phyloP scores from a whole-genome alignment of 2,113 vertebrate genomes.

The Pangasianodon gigas region DNA sequence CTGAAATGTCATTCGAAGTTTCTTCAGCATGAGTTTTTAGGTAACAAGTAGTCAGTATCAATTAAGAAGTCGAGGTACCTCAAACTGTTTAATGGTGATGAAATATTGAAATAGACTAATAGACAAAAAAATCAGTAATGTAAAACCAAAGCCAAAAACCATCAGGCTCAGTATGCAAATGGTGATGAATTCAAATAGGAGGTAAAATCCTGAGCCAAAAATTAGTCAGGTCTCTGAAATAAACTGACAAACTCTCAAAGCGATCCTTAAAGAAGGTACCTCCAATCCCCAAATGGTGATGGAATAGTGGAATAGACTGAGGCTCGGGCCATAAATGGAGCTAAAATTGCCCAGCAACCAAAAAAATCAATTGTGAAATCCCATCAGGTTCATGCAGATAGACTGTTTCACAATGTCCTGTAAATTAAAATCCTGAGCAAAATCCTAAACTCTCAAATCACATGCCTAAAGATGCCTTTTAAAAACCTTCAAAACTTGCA shows the following conservation, averaged over 20 bases:
- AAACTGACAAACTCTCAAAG: not conserved
- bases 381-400: not conserved
- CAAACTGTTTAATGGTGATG: not conserved
- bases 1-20: not conserved
- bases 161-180: not conserved
- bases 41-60: not conserved
- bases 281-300: not conserved
- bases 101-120: not conserved
- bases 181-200: not conserved
- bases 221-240: not conserved
- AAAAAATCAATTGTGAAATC: not conserved
- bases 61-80: not conserved
- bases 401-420: not conserved
- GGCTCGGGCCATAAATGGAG: not conserved
- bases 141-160: not conserved
- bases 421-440: not conserved
- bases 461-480: not conserved
- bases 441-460: not conserved
- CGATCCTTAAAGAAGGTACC: not conserved
- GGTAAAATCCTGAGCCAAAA: not conserved
- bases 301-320: not conserved
- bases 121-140: not conserved
- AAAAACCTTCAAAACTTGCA: slow-evolving; percentile 5
- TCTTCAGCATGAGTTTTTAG: not conserved
- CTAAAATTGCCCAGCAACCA: not conserved